Evolutionary conservation across 2,113 vertebrate species (phyloP).

Genomic region (Ramphastos sulfuratus): DNA sequence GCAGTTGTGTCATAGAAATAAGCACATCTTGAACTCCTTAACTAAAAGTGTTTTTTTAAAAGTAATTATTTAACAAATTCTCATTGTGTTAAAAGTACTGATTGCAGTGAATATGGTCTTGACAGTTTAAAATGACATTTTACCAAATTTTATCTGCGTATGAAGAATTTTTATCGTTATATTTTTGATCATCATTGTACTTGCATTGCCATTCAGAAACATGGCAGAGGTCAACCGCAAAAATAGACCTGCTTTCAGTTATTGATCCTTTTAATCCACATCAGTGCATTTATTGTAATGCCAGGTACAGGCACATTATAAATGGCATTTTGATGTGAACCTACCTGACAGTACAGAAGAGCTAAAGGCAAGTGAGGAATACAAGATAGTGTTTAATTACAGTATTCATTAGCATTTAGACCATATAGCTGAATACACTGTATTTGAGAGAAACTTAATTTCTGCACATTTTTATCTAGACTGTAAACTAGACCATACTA

Average conservation of each 20-base stretch:
- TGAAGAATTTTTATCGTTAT: not conserved
- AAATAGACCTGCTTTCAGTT: not conserved
- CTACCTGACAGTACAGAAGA: not conserved
- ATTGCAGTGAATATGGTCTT: not conserved
- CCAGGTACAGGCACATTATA: not conserved
- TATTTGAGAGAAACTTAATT: not conserved
- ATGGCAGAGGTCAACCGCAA: not conserved
- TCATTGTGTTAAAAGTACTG: not conserved
- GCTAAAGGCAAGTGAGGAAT: not conserved
- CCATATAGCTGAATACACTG: not conserved
- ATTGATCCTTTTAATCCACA: not conserved
- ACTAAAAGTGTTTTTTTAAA: not conserved
- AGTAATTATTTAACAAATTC: not conserved
- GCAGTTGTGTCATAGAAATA: not conserved
- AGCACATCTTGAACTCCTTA: not conserved
- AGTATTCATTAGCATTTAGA: not conserved
- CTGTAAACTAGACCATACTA: not conserved
- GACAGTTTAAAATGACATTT: not conserved
- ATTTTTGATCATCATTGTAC: not conserved
- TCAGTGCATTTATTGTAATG: not conserved
- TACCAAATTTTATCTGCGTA: not conserved
- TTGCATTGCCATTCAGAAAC: not conserved
- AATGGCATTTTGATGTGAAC: not conserved
- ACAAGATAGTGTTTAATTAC: not conserved
- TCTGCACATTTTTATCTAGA: not conserved